Evolutionary conservation across 2,888 invertebrate genomes (phyloP).

Genomic region (Temnothorax ravouxi): DNA sequence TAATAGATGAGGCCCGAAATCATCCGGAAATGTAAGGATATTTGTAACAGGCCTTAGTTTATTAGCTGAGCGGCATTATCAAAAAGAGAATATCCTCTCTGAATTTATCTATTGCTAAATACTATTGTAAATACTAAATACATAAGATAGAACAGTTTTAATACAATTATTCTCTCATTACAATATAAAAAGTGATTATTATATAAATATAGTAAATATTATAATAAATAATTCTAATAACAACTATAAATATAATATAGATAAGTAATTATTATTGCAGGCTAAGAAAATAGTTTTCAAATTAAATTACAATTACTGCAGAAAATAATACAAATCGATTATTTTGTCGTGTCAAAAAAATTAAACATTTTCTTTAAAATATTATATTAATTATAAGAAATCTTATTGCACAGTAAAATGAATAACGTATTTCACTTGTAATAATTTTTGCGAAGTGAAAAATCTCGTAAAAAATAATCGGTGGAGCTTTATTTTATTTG

Average conservation of each 20-base stretch:
- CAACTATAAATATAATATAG: background rate
- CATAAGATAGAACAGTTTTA: background rate
- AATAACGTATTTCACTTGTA: background rate
- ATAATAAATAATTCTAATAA: background rate
- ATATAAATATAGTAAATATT: constrained; percentile 9
- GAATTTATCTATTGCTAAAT: constrained; percentile 10
- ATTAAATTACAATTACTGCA: background rate
- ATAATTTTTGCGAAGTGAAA: background rate
- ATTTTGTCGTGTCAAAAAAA: background rate
- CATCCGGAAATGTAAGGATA: constrained; percentile 37
- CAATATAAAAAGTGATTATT: background rate
- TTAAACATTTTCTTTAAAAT: background rate
- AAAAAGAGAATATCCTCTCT: constrained; percentile 28
- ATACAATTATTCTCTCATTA: background rate
- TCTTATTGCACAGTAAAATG: background rate
- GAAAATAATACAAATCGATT: background rate
- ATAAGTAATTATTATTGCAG: background rate
- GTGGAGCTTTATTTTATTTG: background rate
- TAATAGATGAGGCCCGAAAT: constrained; percentile 54
- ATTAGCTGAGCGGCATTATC: constrained; percentile 59
- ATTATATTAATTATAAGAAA: background rate
- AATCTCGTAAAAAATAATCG: background rate
- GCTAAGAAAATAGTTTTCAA: background rate
- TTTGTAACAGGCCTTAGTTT: constrained; percentile 71
- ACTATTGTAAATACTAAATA: background rate